These are phyloP conservation scores for Scolopax mira DNA, from an alignment of 2,113 vertebrate species.

Conservation along the genomic window DNA sequence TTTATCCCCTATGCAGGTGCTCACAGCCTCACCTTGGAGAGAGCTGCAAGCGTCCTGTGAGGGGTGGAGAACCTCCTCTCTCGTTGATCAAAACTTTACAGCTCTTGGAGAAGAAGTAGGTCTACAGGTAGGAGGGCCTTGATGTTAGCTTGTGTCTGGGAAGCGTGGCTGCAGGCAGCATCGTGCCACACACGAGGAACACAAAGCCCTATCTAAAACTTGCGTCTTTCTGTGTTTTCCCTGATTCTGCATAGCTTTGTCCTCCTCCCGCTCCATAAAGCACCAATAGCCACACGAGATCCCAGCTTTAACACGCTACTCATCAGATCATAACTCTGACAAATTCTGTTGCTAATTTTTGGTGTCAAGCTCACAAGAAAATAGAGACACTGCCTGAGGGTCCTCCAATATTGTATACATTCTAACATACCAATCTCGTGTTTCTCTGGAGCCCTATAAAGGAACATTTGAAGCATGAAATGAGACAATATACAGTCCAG, in stretches of 20 bases:
- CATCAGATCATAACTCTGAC: neutral
- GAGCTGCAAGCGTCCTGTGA: neutral
- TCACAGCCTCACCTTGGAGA: neutral
- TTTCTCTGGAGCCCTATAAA: neutral
- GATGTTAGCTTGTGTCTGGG: accelerated
- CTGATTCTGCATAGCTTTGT: too few species aligned
- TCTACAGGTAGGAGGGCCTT: neutral
- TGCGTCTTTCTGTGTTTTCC: neutral
- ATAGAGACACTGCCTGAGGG: neutral
- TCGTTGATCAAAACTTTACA: neutral
- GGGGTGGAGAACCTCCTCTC: neutral
- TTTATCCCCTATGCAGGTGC: neutral
- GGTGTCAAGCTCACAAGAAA: neutral
- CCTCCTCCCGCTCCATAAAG: neutral
- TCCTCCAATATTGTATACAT: neutral
- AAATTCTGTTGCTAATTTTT: neutral
- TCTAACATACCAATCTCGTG: neutral
- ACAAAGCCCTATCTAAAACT: neutral
- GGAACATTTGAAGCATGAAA: neutral
- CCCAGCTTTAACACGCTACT: neutral
- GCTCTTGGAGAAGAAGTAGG: neutral
- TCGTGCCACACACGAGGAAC: too few species aligned
- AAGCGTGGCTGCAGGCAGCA: accelerated
- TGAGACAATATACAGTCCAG: neutral
- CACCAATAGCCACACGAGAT: neutral